Percentiles rank a stretch among this genome's conserved stretches.
Conservation (phyloP, 1,140 invertebrate species). For the Lutraria rhynchaena region DNA sequence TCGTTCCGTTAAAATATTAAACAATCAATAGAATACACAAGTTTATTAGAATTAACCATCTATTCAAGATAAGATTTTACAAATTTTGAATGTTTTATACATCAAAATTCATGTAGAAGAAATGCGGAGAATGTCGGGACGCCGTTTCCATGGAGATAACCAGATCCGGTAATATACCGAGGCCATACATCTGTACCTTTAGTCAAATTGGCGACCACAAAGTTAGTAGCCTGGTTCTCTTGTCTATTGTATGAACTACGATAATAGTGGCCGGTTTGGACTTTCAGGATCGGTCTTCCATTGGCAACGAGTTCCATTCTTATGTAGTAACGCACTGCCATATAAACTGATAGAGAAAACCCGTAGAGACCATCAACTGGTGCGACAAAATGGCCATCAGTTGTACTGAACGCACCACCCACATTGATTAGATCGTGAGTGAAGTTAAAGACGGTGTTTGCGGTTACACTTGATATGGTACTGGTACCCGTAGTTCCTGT, state of each 20-base stretch:
- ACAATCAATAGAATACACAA: too few relatives aligned
- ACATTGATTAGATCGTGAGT: conserved; percentile 38
- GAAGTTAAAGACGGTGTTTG: conserved; percentile 36
- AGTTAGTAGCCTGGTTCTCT: conserved; percentile 48
- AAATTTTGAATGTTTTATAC: too few relatives aligned
- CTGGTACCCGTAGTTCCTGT: conserved; percentile 10
- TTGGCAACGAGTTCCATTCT: conserved; percentile 38
- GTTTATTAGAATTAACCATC: too few relatives aligned
- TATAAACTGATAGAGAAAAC: conserved; percentile 43
- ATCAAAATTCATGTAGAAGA: conserved; percentile 49
- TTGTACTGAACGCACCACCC: conserved; percentile 16
- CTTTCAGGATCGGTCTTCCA: conserved; percentile 20
- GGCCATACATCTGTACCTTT: conserved; percentile 46
- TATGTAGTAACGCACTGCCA: conserved; percentile 10
- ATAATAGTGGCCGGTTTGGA: conserved; percentile 44
- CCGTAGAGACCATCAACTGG: conserved; percentile 49
- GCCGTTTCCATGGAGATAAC: conserved; percentile 23
- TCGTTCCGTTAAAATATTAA: too few relatives aligned
- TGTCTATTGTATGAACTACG: conserved; percentile 19
- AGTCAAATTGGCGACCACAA: conserved; percentile 46
- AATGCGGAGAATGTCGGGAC: conserved; percentile 43
- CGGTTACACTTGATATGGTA: conserved; percentile 22
- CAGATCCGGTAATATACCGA: conserved; percentile 31
- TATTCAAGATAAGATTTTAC: too few relatives aligned
- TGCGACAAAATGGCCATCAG: conserved; percentile 30